Conservation (phyloP, 2,113 vertebrate species). For the Poicephalus meyeri region DNA sequence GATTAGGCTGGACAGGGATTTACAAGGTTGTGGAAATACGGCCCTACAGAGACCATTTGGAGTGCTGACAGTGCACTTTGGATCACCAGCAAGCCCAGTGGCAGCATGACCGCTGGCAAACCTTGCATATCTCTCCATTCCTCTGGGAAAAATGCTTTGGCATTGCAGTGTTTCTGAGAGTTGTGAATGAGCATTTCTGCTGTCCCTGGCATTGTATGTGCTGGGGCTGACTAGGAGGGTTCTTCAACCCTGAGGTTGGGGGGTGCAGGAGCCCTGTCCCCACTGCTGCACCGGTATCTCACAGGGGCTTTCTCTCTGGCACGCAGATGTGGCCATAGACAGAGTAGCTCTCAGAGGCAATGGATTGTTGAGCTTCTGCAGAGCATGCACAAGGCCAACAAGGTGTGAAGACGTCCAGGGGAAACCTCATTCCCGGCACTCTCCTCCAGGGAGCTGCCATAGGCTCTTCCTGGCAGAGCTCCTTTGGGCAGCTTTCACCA, state of each 20-base stretch:
- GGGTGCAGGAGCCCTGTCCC: neutral
- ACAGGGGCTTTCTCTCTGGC: neutral
- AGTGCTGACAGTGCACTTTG: neutral
- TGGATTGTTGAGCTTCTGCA: neutral
- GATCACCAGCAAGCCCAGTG: neutral
- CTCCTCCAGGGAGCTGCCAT: neutral
- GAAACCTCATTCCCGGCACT: neutral
- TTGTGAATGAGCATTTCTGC: neutral
- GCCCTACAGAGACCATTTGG: neutral
- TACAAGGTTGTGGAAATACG: neutral
- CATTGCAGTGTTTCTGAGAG: neutral
- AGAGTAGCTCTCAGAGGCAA: neutral
- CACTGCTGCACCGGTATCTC: neutral
- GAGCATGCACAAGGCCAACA: accelerated
- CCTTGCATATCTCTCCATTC: neutral
- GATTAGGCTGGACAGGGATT: neutral
- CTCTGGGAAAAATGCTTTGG: neutral
- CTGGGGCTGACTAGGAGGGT: neutral
- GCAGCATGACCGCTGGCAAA: neutral
- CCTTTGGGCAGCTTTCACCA: neutral
- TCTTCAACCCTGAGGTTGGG: neutral
- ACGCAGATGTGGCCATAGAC: accelerated
- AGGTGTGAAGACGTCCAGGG: neutral
- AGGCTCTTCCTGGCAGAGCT: neutral
- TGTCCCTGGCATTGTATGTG: accelerated